These are phyloP conservation scores for Papilio elwesi DNA, from an alignment of 2,888 invertebrate species.

Conservation along the genomic window DNA sequence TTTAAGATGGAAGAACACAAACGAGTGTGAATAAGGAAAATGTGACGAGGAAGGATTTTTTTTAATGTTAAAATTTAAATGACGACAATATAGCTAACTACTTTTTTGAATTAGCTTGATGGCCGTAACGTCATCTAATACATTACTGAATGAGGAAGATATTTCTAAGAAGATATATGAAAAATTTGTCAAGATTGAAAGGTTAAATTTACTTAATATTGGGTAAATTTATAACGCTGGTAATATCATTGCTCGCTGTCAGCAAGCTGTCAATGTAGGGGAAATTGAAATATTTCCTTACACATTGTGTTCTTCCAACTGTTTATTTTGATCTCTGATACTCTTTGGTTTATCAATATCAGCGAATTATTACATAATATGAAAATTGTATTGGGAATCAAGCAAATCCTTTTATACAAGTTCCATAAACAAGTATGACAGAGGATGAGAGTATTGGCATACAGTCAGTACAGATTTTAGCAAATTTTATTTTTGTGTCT, in stretches of 20 bases:
- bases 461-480: too few relatives aligned
- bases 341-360: slow-evolving; percentile 1
- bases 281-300: background rate
- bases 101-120: too few relatives aligned
- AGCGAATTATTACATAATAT: slow-evolving; percentile 1
- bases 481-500: too few relatives aligned
- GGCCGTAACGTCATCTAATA: too few relatives aligned
- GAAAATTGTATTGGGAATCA: background rate
- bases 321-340: too few relatives aligned
- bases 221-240: background rate
- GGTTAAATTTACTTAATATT: background rate
- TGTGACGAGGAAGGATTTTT: too few relatives aligned
- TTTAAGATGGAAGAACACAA: too few relatives aligned
- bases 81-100: too few relatives aligned
- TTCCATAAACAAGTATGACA: background rate
- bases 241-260: background rate
- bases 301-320: background rate
- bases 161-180: background rate
- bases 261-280: background rate
- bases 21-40: too few relatives aligned
- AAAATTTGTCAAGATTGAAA: background rate
- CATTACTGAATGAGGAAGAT: too few relatives aligned
- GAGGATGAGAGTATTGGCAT: too few relatives aligned
- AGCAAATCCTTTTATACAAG: background rate
- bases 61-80: too few relatives aligned